Evolutionary conservation across 1,140 invertebrate species (phyloP).

Genomic region (Zaprionus capensis): DNA sequence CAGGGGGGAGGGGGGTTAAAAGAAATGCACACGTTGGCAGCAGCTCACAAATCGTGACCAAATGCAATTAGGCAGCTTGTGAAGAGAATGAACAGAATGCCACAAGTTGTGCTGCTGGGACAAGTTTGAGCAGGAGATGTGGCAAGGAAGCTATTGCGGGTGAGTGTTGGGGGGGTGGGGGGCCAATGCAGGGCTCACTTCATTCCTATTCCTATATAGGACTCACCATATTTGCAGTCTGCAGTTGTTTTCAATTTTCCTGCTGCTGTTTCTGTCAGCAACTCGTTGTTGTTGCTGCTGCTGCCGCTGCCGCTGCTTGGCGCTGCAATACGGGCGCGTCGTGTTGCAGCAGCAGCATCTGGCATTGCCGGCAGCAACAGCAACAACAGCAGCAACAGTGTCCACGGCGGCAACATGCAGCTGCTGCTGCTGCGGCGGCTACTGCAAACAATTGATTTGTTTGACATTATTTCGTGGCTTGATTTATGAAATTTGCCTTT

Average conservation of each 20-base stretch:
- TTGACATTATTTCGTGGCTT: constrained; percentile 69
- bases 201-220: constrained; percentile 48
- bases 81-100: constrained; percentile 38
- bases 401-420: constrained; percentile 48
- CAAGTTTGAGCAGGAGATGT: not conserved
- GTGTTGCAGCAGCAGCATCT: constrained; percentile 42
- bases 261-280: constrained; percentile 42
- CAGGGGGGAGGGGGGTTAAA: too few species aligned
- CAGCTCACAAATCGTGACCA: constrained; percentile 69
- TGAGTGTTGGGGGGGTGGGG: not conserved
- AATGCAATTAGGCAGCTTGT: constrained; percentile 75
- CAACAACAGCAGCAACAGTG: constrained; percentile 45
- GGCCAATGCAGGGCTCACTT: constrained; percentile 5
- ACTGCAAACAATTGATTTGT: constrained; percentile 64
- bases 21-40: constrained; percentile 42
- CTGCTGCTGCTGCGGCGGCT: constrained; percentile 36
- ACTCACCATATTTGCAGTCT: constrained; percentile 77
- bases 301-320: constrained; percentile 5
- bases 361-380: constrained; percentile 57
- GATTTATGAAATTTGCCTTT: constrained; percentile 59
- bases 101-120: constrained; percentile 16
- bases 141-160: not conserved
- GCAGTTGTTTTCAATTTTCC: constrained; percentile 49
- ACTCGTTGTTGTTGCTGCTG: constrained; percentile 25
- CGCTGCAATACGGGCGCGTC: constrained; percentile 45